phyloP scores from a whole-genome alignment of 1,140 invertebrate genomes.

The Papilio polyxenes region DNA sequence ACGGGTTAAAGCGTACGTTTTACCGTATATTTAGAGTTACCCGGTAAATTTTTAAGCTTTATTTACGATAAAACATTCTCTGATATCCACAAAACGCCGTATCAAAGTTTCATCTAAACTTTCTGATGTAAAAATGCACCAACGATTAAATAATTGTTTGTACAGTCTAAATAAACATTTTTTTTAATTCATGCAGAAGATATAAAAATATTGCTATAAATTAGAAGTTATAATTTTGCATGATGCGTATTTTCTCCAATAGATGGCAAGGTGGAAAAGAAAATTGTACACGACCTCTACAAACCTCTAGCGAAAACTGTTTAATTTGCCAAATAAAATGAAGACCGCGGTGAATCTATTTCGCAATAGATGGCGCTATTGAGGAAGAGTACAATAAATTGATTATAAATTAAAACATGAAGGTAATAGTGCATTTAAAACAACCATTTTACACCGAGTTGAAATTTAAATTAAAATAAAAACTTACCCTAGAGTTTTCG shows the following conservation, averaged over 20 bases:
- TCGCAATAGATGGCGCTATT: not conserved
- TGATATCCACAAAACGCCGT: no score
- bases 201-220: not conserved
- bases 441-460: not conserved
- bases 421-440: not conserved
- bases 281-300: not conserved
- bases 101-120: no score
- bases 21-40: no score
- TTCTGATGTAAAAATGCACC: no score
- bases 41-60: no score
- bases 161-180: no score
- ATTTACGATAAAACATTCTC: no score
- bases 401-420: not conserved
- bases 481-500: constrained; percentile 78
- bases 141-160: no score
- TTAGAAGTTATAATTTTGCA: not conserved
- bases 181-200: no score
- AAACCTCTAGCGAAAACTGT: not conserved
- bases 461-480: not conserved
- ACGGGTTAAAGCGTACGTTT: no score
- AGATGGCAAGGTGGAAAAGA: not conserved
- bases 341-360: not conserved
- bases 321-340: not conserved
- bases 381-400: not conserved
- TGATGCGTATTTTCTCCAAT: not conserved